Conservation (phyloP, 2,113 vertebrate species). For the Oncorhynchus keta region DNA sequence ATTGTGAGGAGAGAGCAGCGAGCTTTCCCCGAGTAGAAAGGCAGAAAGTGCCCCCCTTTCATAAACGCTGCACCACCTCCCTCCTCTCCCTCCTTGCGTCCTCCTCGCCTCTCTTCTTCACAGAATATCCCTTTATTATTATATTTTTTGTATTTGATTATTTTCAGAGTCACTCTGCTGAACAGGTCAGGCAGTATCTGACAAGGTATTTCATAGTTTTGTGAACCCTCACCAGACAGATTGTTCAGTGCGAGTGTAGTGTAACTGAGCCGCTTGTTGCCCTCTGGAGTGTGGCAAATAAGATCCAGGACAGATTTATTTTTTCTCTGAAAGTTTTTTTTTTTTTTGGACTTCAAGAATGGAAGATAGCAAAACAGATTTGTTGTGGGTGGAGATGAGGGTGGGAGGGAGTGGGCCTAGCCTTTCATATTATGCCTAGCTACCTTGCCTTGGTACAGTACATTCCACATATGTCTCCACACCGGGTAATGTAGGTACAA, state of each 20-base stretch:
- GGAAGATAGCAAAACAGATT: constrained; percentile 70
- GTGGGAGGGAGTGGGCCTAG: constrained; percentile 15
- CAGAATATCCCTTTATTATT: constrained; percentile 46
- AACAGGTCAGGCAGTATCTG: constrained; percentile 81
- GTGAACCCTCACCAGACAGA: constrained; percentile 87
- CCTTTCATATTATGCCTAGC: constrained; percentile 7
- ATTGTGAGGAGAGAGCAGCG: constrained; percentile 44
- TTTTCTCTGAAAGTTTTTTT: constrained; percentile 18
- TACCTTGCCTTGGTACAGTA: constrained; percentile 39
- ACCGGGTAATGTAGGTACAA: constrained; percentile 12
- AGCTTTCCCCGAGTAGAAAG: constrained; percentile 35
- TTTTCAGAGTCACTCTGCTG: constrained; percentile 67
- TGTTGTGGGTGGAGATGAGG: constrained; percentile 41
- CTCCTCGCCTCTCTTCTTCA: background rate
- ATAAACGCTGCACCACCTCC: background rate
- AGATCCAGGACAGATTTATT: constrained; percentile 77
- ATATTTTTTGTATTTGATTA: constrained; percentile 37
- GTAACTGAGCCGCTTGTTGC: constrained; percentile 87
- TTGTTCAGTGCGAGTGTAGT: constrained; percentile 84
- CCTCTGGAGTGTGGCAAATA: constrained; percentile 89
- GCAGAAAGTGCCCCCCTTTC: constrained; percentile 48
- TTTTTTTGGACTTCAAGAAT: constrained; percentile 53
- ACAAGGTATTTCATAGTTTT: constrained; percentile 85
- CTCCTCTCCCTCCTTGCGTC: background rate
- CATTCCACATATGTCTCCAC: constrained; percentile 63